Percentiles rank a stretch among this genome's conserved stretches.
phyloP scores from a whole-genome alignment of 2,113 vertebrate genomes.

The Asarcornis scutulata region DNA sequence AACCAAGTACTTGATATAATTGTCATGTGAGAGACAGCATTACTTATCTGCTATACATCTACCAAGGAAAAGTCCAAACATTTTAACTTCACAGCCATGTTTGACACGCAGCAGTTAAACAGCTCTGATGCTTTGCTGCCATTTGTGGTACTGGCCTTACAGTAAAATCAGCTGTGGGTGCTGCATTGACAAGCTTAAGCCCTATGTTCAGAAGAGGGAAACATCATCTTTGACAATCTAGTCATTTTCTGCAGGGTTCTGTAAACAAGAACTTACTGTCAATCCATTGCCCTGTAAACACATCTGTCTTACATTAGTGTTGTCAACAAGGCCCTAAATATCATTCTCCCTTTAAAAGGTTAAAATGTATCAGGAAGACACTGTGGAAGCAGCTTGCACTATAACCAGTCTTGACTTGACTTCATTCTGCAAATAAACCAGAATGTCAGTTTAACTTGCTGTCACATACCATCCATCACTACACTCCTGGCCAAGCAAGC shows the following conservation, averaged over 20 bases:
- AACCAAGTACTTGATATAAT: background rate
- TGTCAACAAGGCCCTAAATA: background rate
- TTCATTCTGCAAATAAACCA: slow-evolving; percentile 54
- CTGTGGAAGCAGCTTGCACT: background rate
- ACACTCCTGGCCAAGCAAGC: slow-evolving; percentile 30
- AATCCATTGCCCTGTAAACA: background rate
- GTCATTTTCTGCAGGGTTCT: slow-evolving; percentile 1
- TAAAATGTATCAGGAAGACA: background rate
- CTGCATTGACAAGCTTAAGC: slow-evolving; percentile 21
- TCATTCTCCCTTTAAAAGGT: slow-evolving; percentile 2
- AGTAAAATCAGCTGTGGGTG: background rate
- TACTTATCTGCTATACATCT: background rate
- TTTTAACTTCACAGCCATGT: background rate
- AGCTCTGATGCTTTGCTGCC: background rate
- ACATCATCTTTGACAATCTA: background rate
- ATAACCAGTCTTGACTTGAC: slow-evolving; percentile 50
- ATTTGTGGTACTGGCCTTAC: background rate
- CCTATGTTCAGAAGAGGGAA: background rate
- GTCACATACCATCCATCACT: slow-evolving; percentile 39
- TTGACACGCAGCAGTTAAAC: background rate
- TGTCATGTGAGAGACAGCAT: background rate
- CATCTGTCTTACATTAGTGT: background rate
- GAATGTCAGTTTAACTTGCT: slow-evolving; percentile 48
- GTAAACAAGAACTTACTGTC: background rate
- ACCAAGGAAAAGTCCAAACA: background rate